These are phyloP conservation scores for Gymnoscelis rufifasciata DNA, from an alignment of 2,888 invertebrate species.

Conservation along the genomic window DNA sequence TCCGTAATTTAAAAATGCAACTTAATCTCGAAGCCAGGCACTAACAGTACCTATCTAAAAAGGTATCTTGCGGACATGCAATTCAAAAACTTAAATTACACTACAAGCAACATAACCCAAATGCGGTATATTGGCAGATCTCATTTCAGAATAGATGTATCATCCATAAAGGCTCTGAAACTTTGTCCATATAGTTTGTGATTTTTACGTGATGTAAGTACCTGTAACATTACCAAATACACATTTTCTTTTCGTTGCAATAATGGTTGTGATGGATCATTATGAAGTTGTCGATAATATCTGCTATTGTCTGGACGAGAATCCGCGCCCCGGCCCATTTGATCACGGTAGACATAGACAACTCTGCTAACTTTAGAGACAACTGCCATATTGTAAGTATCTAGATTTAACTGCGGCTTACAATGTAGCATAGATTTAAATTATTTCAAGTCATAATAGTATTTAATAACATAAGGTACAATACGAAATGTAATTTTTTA, in stretches of 20 bases:
- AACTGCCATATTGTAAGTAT: slow-evolving; percentile 78
- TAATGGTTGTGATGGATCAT: slow-evolving; percentile 74
- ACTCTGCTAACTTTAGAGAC: slow-evolving; percentile 75
- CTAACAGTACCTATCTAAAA: background rate
- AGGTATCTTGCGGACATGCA: background rate
- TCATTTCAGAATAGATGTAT: background rate
- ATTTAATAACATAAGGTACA: slow-evolving; percentile 72
- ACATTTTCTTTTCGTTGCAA: slow-evolving; percentile 66
- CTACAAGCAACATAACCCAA: too few relatives aligned
- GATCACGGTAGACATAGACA: slow-evolving; percentile 56
- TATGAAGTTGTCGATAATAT: slow-evolving; percentile 53
- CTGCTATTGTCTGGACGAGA: slow-evolving; percentile 24
- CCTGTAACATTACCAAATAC: slow-evolving; percentile 67
- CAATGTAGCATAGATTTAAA: slow-evolving; percentile 47
- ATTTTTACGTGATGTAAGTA: slow-evolving; percentile 42
- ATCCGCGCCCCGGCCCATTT: slow-evolving; percentile 57
- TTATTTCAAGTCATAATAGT: slow-evolving; percentile 78
- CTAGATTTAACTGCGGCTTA: slow-evolving; percentile 62
- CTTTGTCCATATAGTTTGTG: slow-evolving; percentile 2
- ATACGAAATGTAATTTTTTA: slow-evolving; percentile 22
- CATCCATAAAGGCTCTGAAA: background rate
- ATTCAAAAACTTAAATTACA: background rate
- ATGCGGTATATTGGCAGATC: slow-evolving; percentile 1
- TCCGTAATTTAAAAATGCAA: slow-evolving; percentile 1
- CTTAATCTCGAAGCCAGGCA: background rate